These are phyloP conservation scores for Brachionus paranguensis DNA, from an alignment of 1,140 invertebrate genomes.

Conservation along the genomic window DNA sequence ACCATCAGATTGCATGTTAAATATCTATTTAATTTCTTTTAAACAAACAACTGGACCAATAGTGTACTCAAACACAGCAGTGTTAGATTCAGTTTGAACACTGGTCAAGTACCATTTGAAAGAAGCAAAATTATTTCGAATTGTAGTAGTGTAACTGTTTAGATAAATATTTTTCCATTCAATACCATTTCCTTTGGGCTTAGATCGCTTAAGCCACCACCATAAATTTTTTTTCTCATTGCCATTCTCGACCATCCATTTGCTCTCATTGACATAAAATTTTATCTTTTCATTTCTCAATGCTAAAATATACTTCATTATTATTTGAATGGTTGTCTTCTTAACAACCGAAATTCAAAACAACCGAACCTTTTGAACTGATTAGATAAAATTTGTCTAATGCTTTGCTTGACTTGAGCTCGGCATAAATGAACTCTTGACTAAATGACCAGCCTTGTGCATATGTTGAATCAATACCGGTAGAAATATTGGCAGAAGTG, in stretches of 20 bases:
- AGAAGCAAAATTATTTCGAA: too few relatives aligned
- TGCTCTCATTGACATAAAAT: background rate
- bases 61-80: background rate
- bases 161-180: slow-evolving; percentile 8
- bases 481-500: background rate
- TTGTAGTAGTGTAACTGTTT: too few relatives aligned
- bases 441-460: background rate
- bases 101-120: background rate
- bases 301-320: background rate
- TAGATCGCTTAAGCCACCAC: background rate
- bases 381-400: background rate
- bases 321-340: background rate
- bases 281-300: background rate
- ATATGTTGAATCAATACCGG: background rate
- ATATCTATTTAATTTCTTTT: background rate
- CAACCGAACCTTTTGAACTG: background rate
- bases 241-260: background rate
- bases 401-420: background rate
- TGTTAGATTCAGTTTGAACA: background rate
- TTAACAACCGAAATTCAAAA: slow-evolving; percentile 4
- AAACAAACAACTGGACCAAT: background rate
- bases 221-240: background rate
- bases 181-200: slow-evolving; percentile 10
- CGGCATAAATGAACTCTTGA: slow-evolving; percentile 11
- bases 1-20: background rate